These are phyloP conservation scores for Chironex yamaguchii DNA, from an alignment of 30 jellyfish, hydroid and myxozoan species.

Conservation along the genomic window DNA sequence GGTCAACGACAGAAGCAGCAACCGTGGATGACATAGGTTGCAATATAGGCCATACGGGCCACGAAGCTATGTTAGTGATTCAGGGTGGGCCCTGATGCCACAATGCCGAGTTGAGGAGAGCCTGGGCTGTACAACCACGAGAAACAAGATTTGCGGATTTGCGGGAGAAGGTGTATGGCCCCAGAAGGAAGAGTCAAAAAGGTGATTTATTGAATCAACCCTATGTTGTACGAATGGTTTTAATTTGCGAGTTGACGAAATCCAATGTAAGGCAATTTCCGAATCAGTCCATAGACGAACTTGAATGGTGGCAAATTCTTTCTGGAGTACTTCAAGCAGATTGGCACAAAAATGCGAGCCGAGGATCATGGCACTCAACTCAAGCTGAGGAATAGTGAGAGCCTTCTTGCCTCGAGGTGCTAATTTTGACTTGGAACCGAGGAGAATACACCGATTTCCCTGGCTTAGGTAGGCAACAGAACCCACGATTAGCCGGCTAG, in stretches of 20 bases:
- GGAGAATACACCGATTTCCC: conserved; percentile 3
- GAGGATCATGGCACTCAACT: conserved; percentile 25
- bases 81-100: conserved; percentile 31
- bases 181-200: conserved; percentile 27
- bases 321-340: background rate
- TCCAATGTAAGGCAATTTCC: conserved; percentile 30
- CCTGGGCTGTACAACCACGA: conserved; percentile 16
- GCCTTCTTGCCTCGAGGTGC: conserved; percentile 13
- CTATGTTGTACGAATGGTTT: conserved; percentile 23
- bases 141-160: conserved; percentile 19
- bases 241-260: conserved; percentile 16
- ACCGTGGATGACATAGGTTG: conserved; percentile 7
- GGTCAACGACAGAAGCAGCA: conserved; percentile 25
- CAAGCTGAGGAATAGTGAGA: conserved; percentile 17
- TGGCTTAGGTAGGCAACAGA: conserved; percentile 31
- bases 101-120: conserved; percentile 3
- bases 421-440: conserved; percentile 23
- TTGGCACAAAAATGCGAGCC: conserved; percentile 22
- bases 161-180: conserved; percentile 39
- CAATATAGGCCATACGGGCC: conserved; percentile 53
- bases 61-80: conserved; percentile 3
- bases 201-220: conserved; percentile 10
- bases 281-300: conserved; percentile 50
- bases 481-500: conserved; percentile 11
- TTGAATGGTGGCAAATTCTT: background rate